Percentiles rank a stretch among this genome's conserved stretches.
These are phyloP conservation scores for Dipodomys ordii DNA, from an alignment of 2,113 vertebrate species.

Conservation along the genomic window DNA sequence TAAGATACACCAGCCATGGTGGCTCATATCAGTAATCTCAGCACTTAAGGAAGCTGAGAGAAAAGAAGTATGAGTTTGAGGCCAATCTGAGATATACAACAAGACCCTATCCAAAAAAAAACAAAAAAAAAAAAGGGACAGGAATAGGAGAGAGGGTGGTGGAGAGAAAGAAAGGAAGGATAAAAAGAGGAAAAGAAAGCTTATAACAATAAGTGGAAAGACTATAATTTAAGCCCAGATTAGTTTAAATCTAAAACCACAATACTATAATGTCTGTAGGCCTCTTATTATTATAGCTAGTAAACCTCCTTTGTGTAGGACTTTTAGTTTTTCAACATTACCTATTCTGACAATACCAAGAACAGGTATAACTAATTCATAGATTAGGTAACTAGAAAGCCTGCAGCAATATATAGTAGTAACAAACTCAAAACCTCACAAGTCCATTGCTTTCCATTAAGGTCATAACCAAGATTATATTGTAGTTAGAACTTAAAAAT, in stretches of 20 bases:
- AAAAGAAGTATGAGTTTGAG: not conserved
- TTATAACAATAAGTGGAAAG: not conserved
- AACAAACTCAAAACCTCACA: not conserved
- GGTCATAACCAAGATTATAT: not conserved
- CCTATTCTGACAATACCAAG: not conserved
- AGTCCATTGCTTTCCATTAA: not conserved
- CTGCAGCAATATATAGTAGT: not conserved
- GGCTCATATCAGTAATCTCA: not conserved
- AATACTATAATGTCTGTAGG: not conserved
- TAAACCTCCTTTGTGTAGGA: not conserved
- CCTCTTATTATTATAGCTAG: not conserved
- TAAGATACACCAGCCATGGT: not conserved
- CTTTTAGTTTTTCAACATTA: conserved; percentile 24
- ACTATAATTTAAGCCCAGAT: conserved; percentile 12
- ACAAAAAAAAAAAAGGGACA: not conserved
- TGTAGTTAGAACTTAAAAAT: conserved; percentile 23
- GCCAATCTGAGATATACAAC: not conserved
- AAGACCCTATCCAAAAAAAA: not conserved
- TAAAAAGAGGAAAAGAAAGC: not conserved
- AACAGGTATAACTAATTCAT: not conserved
- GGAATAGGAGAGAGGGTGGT: accelerated
- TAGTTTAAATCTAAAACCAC: conserved; percentile 44
- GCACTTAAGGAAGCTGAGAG: not conserved
- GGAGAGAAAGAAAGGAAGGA: not conserved
- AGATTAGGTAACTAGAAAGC: not conserved